Evolutionary conservation across 2,888 invertebrate species (phyloP), one percentile per base, ranked within the genome.

Genomic region (Vesta saturnalis): DNA sequence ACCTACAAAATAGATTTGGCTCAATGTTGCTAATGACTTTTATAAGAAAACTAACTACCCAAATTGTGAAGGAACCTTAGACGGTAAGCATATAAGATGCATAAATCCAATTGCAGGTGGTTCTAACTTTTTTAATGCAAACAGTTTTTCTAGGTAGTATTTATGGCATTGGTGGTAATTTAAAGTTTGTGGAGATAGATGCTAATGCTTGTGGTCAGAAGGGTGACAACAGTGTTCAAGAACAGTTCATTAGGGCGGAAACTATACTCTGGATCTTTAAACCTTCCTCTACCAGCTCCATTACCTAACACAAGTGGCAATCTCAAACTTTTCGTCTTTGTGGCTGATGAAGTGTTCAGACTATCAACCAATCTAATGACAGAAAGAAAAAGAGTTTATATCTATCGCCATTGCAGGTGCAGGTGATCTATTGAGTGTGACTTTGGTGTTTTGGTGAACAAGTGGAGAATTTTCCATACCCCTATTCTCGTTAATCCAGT

Each of bases 291-390:
- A 8, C 46, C 46, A 46, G 10, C 5, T 43, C 3, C 1, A 60
- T n/a, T 1, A 30, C 1, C 16, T 15, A 47, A 1, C 43, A 59
- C 19, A 47, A 4, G 2, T 59, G 14, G 46, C 1, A 15, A 1
- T 2, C 15, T 21, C 1, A 2, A 21, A 1, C 63, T 39, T 2
- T 39, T 14, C 39, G 15, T 30, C 14, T 10, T 64, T 30, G 23
- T 35, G 4, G 64, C 23, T 3, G 68, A 68, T 60, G 68, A 68
- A 22, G 68, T 64, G 16, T 68, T 68, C 39, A 23, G 19, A 21
- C 15, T 64, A 6, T 1, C 15, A 1, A 1, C 19, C 2, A 12
- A 68, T 54, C 21, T 68, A 47, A 23, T 64, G 21, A 39, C 52
- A 46, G 46, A 1, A 14, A 59, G 46, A 16, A 61, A 16, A 54